Conservation (phyloP, 1,140 invertebrate genomes). For the Euwallacea fornicatus region DNA sequence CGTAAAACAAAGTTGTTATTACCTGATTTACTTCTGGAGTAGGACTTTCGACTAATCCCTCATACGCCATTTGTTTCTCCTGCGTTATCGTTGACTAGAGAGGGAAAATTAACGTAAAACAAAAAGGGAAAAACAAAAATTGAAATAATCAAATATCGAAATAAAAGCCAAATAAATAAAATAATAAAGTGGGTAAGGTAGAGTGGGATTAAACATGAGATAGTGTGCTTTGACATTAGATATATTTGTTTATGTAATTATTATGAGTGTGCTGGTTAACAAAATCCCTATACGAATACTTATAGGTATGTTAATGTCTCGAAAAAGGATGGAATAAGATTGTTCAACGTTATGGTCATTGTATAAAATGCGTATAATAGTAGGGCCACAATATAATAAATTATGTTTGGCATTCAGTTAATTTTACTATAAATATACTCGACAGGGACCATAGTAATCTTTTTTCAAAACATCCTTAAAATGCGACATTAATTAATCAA, state of each 20-base stretch:
- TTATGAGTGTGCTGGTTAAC: conserved; percentile 5
- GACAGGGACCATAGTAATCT: too few species aligned
- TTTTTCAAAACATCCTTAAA: too few species aligned
- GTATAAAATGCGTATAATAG: too few species aligned
- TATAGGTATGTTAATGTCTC: conserved; percentile 15
- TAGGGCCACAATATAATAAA: too few species aligned
- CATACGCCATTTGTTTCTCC: conserved; percentile 88
- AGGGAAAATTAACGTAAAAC: conserved; percentile 49
- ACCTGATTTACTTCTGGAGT: conserved; percentile 48
- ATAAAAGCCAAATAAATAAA: conserved; percentile 36
- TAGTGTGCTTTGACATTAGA: too few species aligned
- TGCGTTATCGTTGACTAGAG: conserved; percentile 74
- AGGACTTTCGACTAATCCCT: conserved; percentile 78
- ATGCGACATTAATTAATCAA: too few species aligned
- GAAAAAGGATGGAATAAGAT: conserved; percentile 33
- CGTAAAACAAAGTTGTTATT: conserved; percentile 12
- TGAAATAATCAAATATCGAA: conserved; percentile 31
- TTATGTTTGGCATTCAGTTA: too few species aligned
- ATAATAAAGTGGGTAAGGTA: too few species aligned
- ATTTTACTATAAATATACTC: too few species aligned
- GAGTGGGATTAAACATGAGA: too few species aligned
- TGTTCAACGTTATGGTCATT: not conserved
- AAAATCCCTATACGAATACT: not conserved
- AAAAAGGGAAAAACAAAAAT: conserved; percentile 52
- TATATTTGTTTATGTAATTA: not conserved